Conservation (phyloP, 2,888 invertebrate genomes). For the Diaprepes abbreviatus region DNA sequence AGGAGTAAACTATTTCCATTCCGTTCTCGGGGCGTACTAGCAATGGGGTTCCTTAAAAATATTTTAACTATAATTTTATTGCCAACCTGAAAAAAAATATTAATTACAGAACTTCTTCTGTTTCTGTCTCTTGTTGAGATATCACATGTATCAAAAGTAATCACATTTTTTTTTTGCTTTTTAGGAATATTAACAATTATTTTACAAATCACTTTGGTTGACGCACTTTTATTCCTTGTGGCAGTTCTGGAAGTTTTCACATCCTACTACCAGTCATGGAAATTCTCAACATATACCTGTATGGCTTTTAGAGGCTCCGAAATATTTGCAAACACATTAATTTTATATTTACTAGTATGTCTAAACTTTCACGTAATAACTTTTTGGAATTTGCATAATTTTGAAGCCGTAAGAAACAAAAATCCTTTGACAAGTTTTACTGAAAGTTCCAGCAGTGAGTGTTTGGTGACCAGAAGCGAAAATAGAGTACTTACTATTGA, state of each 20-base stretch:
- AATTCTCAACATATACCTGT: conserved; percentile 69
- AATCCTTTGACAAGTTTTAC: conserved; percentile 60
- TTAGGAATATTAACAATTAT: conserved; percentile 70
- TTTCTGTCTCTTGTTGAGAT: no score
- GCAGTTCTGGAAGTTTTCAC: conserved; percentile 71
- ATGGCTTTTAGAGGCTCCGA: conserved; percentile 71
- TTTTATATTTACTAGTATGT: conserved; percentile 71
- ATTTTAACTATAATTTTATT: no score
- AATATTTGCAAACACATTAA: conserved; percentile 72
- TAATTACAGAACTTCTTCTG: no score
- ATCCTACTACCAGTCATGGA: conserved; percentile 70
- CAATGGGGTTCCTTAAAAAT: no score
- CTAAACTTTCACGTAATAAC: conserved; percentile 73
- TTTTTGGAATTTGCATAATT: conserved; percentile 70
- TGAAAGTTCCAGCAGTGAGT: conserved; percentile 57
- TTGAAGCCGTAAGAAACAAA: conserved; percentile 62
- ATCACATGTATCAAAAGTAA: no score
- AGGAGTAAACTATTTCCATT: no score
- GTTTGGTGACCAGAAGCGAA: conserved; percentile 59
- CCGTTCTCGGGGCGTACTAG: no score
- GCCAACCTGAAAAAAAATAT: no score
- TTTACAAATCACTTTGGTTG: conserved; percentile 71
- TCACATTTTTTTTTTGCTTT: conserved; percentile 59
- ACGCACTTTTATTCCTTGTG: conserved; percentile 68
- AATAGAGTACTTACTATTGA: conserved; percentile 71